Evolutionary conservation across 2,888 invertebrate genomes (phyloP), one percentile per base, ranked within the genome.

Genomic region (Lasioglossum lativentre): DNA sequence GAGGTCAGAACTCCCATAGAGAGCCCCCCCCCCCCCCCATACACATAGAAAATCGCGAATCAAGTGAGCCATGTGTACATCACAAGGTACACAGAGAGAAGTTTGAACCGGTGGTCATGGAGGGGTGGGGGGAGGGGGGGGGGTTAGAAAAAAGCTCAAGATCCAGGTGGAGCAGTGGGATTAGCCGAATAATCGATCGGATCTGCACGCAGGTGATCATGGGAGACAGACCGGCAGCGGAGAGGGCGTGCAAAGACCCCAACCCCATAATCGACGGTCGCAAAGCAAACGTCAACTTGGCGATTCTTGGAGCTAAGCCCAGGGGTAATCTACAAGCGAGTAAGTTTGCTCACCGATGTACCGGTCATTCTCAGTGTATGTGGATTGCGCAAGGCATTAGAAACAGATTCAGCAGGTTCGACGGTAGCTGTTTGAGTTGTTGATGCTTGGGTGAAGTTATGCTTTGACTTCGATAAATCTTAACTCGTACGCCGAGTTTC

Each of bases 241-340:
- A 99, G 95, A 96, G 99, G 93, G 99, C 99, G 75, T 99, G 99
- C 95, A 99, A 99, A 95, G 99, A 99, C 95, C 99, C 99, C 80
- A 99, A 99, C 95, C 99, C 99, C 78, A 99, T 99, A 95, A 99
- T 99, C 93, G 99, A 99, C 95, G 99, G 99, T 78, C 97, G 99
- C 94, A 99, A 99, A 96, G 99, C 99, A 86, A 99, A 99, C 96
- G 99, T 99, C 77, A 99, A 99, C 96, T 96, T 99, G 93, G 99
- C 99, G 90, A 99, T 99, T 95, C 96, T 99, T 92, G 99, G 99
- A 94, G 99, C 99, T 89, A 99, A 99, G 95, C 99, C 99, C 75
- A 96, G 99, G 95, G 98, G 98, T 95, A 98, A 98, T 95, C 96
- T 98, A 90, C 97, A 97, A 95, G 96, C 97, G 95, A 97, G 97